phyloP scores from a whole-genome alignment of 1,140 invertebrate genomes.

The Melitaea cinxia region DNA sequence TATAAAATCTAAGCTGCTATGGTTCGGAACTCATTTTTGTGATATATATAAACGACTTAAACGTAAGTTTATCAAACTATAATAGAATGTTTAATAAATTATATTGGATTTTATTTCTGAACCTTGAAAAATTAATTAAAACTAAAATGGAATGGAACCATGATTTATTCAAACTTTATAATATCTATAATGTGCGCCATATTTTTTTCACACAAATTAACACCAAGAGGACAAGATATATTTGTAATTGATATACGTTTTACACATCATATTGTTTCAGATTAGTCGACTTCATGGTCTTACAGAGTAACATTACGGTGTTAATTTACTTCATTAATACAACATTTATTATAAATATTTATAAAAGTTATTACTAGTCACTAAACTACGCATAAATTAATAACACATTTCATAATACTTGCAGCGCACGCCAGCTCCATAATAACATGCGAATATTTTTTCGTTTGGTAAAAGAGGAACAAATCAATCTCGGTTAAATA shows the following conservation, averaged over 20 bases:
- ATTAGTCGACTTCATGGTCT: conserved; percentile 7
- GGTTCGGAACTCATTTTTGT: conserved; percentile 62
- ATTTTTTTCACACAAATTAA: conserved; percentile 26
- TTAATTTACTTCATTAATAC: conserved; percentile 31
- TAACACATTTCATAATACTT: conserved; percentile 72
- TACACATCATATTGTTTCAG: conserved; percentile 7
- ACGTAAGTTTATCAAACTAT: conserved; percentile 54
- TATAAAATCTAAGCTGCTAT: conserved; percentile 43
- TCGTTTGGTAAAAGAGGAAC: conserved; percentile 23
- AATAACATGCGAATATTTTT: conserved; percentile 18
- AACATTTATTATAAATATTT: conserved; percentile 43
- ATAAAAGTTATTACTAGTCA: conserved; percentile 42
- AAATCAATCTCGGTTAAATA: not conserved
- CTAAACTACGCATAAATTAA: conserved; percentile 70
- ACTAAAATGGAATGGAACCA: conserved; percentile 42
- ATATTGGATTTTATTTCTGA: conserved; percentile 41
- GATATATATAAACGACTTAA: conserved; percentile 58
- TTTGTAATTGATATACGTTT: conserved; percentile 1
- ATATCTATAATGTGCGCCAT: conserved; percentile 36
- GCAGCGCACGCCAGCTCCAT: conserved; percentile 37
- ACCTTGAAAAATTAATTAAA: conserved; percentile 30
- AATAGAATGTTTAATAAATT: conserved; percentile 66
- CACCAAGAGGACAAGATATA: conserved; percentile 10
- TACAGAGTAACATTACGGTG: conserved; percentile 14
- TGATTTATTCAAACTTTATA: conserved; percentile 48